Conservation (phyloP, 2,888 invertebrate species). For the Chrysolina americana region DNA sequence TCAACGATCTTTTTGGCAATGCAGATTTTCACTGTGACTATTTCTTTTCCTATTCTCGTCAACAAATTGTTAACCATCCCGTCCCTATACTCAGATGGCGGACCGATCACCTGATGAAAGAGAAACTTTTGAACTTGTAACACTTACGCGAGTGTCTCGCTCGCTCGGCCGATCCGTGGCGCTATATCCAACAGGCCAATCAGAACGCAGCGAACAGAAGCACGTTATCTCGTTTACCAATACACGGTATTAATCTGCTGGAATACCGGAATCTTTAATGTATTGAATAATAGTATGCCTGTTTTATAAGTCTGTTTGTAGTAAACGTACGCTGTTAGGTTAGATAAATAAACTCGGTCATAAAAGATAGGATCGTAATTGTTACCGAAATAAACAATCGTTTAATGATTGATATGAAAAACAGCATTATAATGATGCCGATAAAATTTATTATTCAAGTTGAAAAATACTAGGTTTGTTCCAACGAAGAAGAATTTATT, state of each 20-base stretch:
- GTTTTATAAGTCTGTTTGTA: conserved; percentile 1
- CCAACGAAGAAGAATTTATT: no score
- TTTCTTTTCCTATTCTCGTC: no score
- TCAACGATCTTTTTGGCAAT: no score
- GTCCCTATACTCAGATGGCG: neutral
- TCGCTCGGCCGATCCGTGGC: neutral
- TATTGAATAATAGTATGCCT: conserved; percentile 5
- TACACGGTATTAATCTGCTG: neutral
- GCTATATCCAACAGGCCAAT: conserved; percentile 2
- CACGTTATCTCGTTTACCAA: conserved; percentile 9
- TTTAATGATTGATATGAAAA: neutral
- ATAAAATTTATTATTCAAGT: no score
- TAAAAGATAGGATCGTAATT: neutral
- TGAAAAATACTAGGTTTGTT: no score
- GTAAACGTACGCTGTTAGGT: neutral
- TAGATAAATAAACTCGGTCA: neutral
- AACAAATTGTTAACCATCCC: no score
- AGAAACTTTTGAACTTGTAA: conserved; percentile 13
- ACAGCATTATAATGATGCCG: no score
- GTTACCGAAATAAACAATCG: neutral
- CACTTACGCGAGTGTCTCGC: neutral
- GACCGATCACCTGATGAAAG: conserved; percentile 5
- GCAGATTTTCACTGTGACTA: no score
- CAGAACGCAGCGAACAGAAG: neutral
- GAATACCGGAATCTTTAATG: conserved; percentile 6